Evolutionary conservation across 2,797 vertebrate genomes (phyloP).

Genomic region (Ispidina lecontei): DNA sequence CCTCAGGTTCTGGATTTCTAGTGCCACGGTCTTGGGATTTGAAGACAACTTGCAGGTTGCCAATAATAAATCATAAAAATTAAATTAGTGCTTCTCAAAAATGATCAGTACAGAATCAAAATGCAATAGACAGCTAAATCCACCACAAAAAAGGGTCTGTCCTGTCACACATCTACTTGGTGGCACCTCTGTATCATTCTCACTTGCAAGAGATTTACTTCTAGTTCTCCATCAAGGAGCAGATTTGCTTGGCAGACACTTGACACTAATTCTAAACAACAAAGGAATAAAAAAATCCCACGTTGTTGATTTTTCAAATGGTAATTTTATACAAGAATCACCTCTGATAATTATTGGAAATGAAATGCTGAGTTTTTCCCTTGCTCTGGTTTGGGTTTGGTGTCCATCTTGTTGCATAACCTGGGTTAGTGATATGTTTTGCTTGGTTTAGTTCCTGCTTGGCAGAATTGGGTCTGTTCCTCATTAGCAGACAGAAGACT

Average conservation of each 20-base stretch:
- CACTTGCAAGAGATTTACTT: not conserved
- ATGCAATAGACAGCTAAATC: not conserved
- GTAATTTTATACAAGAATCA: not conserved
- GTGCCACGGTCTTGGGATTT: not conserved
- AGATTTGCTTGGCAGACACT: not conserved
- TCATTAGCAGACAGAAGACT: not conserved
- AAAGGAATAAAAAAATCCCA: not conserved
- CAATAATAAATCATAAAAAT: not conserved
- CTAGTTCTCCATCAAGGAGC: not conserved
- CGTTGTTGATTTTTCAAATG: not conserved
- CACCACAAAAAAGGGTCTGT: not conserved
- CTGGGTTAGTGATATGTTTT: not conserved
- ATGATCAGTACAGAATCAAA: not conserved
- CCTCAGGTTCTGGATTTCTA: not conserved
- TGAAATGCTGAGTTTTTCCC: not conserved
- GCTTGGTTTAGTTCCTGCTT: not conserved
- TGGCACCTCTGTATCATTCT: not conserved
- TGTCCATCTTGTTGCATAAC: not conserved
- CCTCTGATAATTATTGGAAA: not conserved
- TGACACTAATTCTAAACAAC: not conserved
- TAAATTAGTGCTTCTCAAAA: not conserved
- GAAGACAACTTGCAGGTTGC: not conserved
- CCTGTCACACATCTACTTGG: not conserved
- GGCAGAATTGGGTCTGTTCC: not conserved
- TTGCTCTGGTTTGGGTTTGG: accelerated